Base-by-base conservation (phyloP, 2,113 vertebrate genomes). In the Coreoperca whiteheadi region DNA sequence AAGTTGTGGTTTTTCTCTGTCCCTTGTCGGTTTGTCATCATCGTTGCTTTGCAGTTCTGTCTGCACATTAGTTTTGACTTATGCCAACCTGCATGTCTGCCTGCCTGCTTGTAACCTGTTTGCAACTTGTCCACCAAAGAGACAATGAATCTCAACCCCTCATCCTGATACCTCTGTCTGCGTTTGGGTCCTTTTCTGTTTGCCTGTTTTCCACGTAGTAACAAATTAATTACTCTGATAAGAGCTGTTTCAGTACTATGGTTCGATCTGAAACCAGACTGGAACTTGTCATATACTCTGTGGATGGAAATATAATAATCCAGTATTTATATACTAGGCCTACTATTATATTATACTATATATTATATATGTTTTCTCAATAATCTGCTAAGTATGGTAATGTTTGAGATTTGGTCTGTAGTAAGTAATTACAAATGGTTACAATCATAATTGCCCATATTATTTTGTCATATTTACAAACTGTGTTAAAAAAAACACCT, bases 401-500 rank as follows among this genome's bases (percentile, higher is more conserved):
- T 30, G 37, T 57, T 25, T 71, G 15, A 34, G 5, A 21, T 15
- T n/a, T 18, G 0, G 37, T 1, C 1, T n/a, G 11, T 54, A 11
- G 12, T 25, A 34, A 11, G 8, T 37, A 23, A 70, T 69, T 53
- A n/a, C 3, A 15, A 51, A 14, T 23, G 20, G 28, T 7, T 32
- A 3, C 5, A 18, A 21, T 25, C 21, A n/a, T 21, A 34, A 56
- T 23, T 53, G 15, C 11, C 32, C 37, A 48, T 56, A 64, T 30
- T 32, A 4, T 51, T 53, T 51, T n/a, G 28, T 39, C 60, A 54
- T 67, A 30, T 82, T 61, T 57, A 71, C 39, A 43, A 23, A 20
- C 60, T 30, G 41, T 56, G 1, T 53, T 67, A 25, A 76, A 30
- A 77, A 46, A 6, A 68, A 74, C 28, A 54, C 63, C 57, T 63